Percentiles rank a stretch among this genome's conserved stretches.
phyloP scores from a whole-genome alignment of 2,113 vertebrate species.

The Tympanuchus pallidicinctus region DNA sequence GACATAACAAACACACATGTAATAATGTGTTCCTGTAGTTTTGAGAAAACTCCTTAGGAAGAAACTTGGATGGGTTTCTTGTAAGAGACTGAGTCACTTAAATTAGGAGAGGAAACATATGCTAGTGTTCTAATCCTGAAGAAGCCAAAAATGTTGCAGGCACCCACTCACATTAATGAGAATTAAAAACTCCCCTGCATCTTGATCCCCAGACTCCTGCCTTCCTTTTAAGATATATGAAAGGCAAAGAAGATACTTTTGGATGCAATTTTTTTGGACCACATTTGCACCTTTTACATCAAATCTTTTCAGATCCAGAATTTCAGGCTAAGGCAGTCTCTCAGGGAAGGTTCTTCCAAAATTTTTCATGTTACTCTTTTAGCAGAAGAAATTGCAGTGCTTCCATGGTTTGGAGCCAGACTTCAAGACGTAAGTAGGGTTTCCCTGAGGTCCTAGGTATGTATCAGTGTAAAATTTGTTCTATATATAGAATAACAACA shows the following conservation, averaged over 20 bases:
- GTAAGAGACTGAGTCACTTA: background rate
- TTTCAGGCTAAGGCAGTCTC: background rate
- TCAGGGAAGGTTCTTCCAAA: background rate
- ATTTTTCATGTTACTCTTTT: background rate
- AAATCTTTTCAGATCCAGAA: background rate
- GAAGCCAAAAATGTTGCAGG: slow-evolving; percentile 23
- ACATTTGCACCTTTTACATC: background rate
- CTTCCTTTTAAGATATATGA: background rate
- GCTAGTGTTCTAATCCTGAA: slow-evolving; percentile 46
- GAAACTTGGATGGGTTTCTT: slow-evolving; percentile 33
- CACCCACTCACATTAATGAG: slow-evolving; percentile 41
- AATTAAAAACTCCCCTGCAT: background rate
- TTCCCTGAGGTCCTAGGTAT: slow-evolving; percentile 44
- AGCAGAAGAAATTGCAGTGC: background rate
- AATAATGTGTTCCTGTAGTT: background rate
- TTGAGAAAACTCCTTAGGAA: slow-evolving; percentile 21
- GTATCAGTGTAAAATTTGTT: background rate
- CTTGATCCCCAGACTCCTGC: background rate
- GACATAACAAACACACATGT: background rate
- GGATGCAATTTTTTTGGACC: background rate
- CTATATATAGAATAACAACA: background rate
- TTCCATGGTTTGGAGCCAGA: slow-evolving; percentile 7
- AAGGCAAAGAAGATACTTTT: background rate
- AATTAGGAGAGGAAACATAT: slow-evolving; percentile 60
- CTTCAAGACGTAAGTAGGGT: slow-evolving; percentile 7